Percentiles rank a stretch among this genome's conserved stretches.
These are phyloP conservation scores for Budorcas taxicolor DNA, from an alignment of 2,113 vertebrate genomes.

Conservation along the genomic window DNA sequence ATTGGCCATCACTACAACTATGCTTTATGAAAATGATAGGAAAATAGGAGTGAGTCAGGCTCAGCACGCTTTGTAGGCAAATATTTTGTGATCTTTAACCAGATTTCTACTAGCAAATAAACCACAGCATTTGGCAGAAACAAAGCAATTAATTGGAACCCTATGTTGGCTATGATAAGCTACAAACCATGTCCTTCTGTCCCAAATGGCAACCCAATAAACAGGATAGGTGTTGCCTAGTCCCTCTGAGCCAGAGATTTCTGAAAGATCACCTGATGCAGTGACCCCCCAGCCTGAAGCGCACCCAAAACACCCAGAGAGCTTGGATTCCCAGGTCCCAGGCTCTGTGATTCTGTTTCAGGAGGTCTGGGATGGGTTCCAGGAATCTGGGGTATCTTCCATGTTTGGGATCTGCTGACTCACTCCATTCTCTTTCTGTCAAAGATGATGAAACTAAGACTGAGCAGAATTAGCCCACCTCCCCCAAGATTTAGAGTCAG, in stretches of 20 bases:
- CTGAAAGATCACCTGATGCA: not conserved
- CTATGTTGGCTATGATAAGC: not conserved
- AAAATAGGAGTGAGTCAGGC: not conserved
- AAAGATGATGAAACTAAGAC: not conserved
- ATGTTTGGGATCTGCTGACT: not conserved
- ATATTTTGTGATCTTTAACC: conserved; percentile 10
- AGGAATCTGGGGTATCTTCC: not conserved
- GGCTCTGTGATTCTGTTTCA: not conserved
- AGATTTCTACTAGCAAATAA: conserved; percentile 38
- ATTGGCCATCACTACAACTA: not conserved
- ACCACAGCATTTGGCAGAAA: conserved; percentile 32
- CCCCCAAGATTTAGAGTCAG: not conserved
- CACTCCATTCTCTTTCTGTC: not conserved
- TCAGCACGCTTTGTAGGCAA: conserved; percentile 1
- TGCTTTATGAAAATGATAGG: not conserved
- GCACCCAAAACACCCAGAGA: fast-evolving
- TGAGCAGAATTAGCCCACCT: not conserved
- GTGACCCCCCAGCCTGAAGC: not conserved
- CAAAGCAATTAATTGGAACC: conserved; percentile 25
- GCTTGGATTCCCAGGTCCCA: not conserved
- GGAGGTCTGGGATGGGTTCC: not conserved
- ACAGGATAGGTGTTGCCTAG: not conserved
- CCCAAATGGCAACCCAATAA: not conserved
- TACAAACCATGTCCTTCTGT: not conserved
- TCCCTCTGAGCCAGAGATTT: not conserved